Evolutionary conservation across 2,888 invertebrate species (phyloP).

Genomic region (Mactromeris polynyma): DNA sequence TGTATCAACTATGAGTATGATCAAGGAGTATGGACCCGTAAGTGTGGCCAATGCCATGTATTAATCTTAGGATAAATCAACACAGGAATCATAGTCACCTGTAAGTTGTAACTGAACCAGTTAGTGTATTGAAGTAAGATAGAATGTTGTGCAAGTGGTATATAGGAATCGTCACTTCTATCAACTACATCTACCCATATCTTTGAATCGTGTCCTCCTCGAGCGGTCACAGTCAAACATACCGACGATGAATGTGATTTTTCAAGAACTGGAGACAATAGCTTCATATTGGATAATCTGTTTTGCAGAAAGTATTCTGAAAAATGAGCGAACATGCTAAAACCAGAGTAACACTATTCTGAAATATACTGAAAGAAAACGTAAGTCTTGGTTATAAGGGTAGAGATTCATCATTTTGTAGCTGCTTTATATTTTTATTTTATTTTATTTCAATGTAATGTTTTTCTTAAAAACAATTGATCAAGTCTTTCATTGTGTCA

Average conservation of each 20-base stretch:
- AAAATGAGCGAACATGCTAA: neutral
- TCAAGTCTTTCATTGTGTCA: too few species aligned
- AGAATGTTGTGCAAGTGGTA: neutral
- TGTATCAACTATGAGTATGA: too few species aligned
- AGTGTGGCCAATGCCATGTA: too few species aligned
- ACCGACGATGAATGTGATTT: neutral
- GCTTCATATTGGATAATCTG: neutral
- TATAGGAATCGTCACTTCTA: neutral
- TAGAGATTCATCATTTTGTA: too few species aligned
- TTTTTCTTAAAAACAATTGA: too few species aligned
- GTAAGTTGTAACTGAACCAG: slow-evolving; percentile 13
- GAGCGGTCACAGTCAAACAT: neutral
- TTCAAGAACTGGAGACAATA: slow-evolving; percentile 4
- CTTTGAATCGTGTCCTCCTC: neutral
- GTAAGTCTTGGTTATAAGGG: too few species aligned
- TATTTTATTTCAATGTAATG: too few species aligned
- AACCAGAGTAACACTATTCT: neutral
- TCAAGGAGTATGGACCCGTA: too few species aligned
- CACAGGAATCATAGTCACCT: too few species aligned
- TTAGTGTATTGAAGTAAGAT: neutral
- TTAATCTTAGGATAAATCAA: too few species aligned
- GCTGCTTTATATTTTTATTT: too few species aligned
- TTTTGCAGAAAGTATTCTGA: slow-evolving; percentile 18
- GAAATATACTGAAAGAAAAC: too few species aligned
- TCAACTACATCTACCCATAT: neutral